Evolutionary conservation across 2,113 vertebrate genomes (phyloP).

Genomic region (Gobiocypris rarus): DNA sequence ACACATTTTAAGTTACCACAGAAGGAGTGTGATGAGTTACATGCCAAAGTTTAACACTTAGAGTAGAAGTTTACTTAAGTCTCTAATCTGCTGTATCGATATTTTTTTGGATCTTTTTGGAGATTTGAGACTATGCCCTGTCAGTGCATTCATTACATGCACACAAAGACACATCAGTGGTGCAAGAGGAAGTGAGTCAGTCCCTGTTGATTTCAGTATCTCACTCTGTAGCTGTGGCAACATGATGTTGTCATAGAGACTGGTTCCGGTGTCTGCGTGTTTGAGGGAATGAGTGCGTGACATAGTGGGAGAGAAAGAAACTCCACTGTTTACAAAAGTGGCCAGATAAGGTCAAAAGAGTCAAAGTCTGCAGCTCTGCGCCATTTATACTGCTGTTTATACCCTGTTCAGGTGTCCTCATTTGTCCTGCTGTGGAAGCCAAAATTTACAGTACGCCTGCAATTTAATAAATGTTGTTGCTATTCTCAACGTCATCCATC

Average conservation of each 20-base stretch:
- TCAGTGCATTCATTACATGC: neutral
- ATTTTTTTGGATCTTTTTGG: neutral
- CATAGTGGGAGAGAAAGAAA: slow-evolving; percentile 20
- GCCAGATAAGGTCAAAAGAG: neutral
- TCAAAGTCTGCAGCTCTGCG: neutral
- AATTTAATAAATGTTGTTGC: neutral
- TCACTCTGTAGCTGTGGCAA: slow-evolving; percentile 72
- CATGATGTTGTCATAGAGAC: slow-evolving; percentile 69
- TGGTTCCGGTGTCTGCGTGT: slow-evolving; percentile 69
- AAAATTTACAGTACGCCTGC: neutral
- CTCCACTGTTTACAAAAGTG: neutral
- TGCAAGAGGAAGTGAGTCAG: slow-evolving; percentile 79
- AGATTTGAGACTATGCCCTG: slow-evolving; percentile 11
- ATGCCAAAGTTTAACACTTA: neutral
- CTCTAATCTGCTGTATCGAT: neutral
- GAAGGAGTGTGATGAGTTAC: neutral
- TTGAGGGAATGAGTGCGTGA: slow-evolving; percentile 31
- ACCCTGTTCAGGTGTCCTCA: neutral
- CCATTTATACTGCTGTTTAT: neutral
- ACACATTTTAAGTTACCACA: neutral
- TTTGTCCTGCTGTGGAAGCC: neutral
- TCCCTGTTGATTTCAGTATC: slow-evolving; percentile 71
- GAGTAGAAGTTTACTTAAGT: neutral
- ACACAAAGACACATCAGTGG: neutral
- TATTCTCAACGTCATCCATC: neutral